A percentile compares a stretch with the other conserved stretches of the same genome.
phyloP scores from a whole-genome alignment of 2,888 invertebrate species.

The Aradus depressus region DNA sequence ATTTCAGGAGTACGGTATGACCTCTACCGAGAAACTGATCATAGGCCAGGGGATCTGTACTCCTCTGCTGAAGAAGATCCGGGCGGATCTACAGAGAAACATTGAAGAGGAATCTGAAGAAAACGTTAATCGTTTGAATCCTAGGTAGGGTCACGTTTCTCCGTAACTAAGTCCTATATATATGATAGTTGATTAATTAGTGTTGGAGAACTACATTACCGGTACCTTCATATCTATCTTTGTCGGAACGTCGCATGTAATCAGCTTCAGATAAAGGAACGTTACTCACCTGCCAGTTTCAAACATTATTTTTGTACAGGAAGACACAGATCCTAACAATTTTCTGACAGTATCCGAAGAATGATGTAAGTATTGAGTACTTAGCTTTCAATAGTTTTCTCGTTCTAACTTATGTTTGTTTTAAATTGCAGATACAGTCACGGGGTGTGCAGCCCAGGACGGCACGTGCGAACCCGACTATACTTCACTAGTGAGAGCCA shows the following conservation, averaged over 20 bases:
- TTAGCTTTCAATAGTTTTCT: background rate
- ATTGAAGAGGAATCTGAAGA: conserved; percentile 86
- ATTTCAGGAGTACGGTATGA: conserved; percentile 84
- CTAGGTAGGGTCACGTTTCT: conserved; percentile 63
- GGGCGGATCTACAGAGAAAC: conserved; percentile 86
- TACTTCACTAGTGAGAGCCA: conserved; percentile 99
- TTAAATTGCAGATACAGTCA: conserved; percentile 66
- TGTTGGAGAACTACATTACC: background rate
- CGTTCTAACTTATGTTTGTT: conserved; percentile 2
- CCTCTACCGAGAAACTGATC: conserved; percentile 86
- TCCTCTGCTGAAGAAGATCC: conserved; percentile 87
- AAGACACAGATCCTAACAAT: too few relatives aligned
- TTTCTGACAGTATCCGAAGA: too few relatives aligned
- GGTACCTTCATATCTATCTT: background rate
- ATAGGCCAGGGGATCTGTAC: conserved; percentile 97
- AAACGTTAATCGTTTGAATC: conserved; percentile 90
- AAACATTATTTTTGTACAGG: too few relatives aligned
- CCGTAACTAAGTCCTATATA: background rate
- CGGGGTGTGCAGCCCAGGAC: conserved; percentile 93
- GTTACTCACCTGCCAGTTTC: too few relatives aligned
- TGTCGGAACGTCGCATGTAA: too few relatives aligned
- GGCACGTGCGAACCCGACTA: conserved; percentile 94
- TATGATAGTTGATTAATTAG: too few relatives aligned
- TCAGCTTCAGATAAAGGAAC: too few relatives aligned
- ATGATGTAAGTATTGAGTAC: too few relatives aligned